Percentiles rank a stretch among this genome's conserved stretches.
phyloP scores from a whole-genome alignment of 2,113 vertebrate species.

The Saccopteryx leptura region DNA sequence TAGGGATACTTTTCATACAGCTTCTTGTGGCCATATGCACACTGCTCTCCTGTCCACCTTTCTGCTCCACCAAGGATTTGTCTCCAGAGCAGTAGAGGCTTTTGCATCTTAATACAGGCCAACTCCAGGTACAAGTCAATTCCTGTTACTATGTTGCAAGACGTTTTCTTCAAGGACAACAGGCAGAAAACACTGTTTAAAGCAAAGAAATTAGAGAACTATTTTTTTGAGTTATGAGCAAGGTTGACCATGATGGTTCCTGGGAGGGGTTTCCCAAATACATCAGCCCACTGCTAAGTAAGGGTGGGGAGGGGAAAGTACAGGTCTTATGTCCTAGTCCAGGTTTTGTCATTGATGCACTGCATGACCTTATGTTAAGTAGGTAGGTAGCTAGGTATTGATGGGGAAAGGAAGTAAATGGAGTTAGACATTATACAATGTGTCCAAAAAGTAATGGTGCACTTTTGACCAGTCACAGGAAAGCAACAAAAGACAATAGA shows the following conservation, averaged over 20 bases:
- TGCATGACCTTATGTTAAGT: background rate
- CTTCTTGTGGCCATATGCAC: background rate
- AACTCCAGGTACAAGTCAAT: slow-evolving; percentile 1
- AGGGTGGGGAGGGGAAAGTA: background rate
- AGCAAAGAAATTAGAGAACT: background rate
- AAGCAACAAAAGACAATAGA: no score
- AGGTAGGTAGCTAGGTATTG: no score
- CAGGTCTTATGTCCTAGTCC: background rate
- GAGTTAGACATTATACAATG: no score
- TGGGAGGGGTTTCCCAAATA: background rate
- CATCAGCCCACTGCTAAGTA: background rate
- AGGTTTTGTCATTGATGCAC: background rate
- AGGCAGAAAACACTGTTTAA: slow-evolving; percentile 46
- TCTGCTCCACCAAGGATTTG: background rate
- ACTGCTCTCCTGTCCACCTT: background rate
- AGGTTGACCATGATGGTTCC: background rate
- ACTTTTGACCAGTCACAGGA: no score
- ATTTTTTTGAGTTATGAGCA: background rate
- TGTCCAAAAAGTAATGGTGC: no score
- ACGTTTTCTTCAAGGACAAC: slow-evolving; percentile 48
- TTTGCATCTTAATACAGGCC: slow-evolving; percentile 11
- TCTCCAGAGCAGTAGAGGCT: background rate
- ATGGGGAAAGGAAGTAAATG: no score
- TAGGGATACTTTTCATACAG: background rate
- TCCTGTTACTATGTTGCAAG: slow-evolving; percentile 42